A percentile compares a stretch with the other conserved stretches of the same genome.
Evolutionary conservation across 2,113 vertebrate genomes (phyloP).

Genomic region (Catharus bicknelli): DNA sequence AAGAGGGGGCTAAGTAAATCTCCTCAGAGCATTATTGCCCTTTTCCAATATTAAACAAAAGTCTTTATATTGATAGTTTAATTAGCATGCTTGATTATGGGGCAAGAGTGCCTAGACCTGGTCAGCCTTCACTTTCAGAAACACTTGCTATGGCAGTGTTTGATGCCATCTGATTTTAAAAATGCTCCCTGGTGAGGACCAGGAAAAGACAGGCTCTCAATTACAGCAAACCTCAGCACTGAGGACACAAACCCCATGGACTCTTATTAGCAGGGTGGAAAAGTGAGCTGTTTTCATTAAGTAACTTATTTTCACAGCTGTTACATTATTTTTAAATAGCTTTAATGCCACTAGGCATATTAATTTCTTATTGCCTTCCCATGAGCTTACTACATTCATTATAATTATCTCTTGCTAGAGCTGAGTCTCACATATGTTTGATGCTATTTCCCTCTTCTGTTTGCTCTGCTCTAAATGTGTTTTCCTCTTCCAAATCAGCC

Average conservation of each 20-base stretch:
- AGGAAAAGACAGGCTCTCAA: neutral
- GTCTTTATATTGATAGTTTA: neutral
- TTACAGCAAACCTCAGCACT: neutral
- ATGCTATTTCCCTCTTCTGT: constrained; percentile 6
- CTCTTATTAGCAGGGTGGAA: neutral
- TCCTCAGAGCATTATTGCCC: neutral
- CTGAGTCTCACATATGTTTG: constrained; percentile 1
- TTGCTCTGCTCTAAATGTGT: neutral
- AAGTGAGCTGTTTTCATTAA: constrained; percentile 70
- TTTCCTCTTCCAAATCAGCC: neutral
- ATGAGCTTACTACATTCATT: constrained; percentile 56
- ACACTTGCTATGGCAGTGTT: neutral
- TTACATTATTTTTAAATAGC: constrained; percentile 69
- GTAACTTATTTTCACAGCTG: constrained; percentile 69
- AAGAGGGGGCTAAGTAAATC: neutral
- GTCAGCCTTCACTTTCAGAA: neutral
- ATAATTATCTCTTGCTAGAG: constrained; percentile 13
- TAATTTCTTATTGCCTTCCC: constrained; percentile 67
- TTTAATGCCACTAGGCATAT: constrained; percentile 67
- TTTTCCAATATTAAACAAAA: constrained; percentile 10
- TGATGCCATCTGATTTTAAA: constrained; percentile 5
- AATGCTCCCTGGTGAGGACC: neutral
- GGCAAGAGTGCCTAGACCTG: neutral
- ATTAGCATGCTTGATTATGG: neutral
- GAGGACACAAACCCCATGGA: neutral